Base-by-base conservation (phyloP, 2,888 invertebrate genomes). In the Psylliodes chrysocephalus region DNA sequence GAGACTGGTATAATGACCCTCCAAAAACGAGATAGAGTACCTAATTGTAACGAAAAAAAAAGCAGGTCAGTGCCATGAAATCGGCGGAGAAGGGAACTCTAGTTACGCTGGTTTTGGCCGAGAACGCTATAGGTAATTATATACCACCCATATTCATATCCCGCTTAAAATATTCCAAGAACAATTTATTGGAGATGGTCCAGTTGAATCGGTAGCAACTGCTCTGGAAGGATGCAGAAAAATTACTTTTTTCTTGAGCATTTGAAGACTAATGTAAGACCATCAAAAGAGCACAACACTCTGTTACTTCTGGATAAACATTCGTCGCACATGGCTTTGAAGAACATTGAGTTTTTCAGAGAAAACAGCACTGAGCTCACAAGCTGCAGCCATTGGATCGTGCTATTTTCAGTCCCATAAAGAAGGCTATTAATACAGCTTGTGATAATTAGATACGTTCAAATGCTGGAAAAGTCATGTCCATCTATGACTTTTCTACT, bases 171-270 rank as follows among this genome's bases (percentile, higher is more conserved):
- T 10, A 47, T 46, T 30, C 19, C 30, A 44, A 10, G 42, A 60
- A 5, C 47, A 53, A 25, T 60, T 53, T 17, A 53, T 60, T 30
- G 42, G 53, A n/a, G 42, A 53, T 60, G 60, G 60, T 51, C 42
- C 40, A 1, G 30, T 52, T 15, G 60, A 52, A 14, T 42, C 52
- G 25, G 60, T n/a, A 7, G 30, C 22, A 59, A 49, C 25, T 28
- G 19, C 18, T 49, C 38, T 38, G 22, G 49, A 22, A 5, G 7
- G 25, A 3, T n/a, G n/a, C n/a, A n/a, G n/a, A n/a, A n/a, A n/a
- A n/a, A n/a, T n/a, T n/a, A n/a, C n/a, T n/a, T n/a, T n/a, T n/a
- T n/a, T n/a, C n/a, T n/a, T n/a, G n/a, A n/a, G n/a, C n/a, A n/a
- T n/a, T n/a, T n/a, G n/a, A n/a, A n/a, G n/a, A n/a, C n/a, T n/a